These are phyloP conservation scores for Phrynocephalus vlangalii DNA, from an alignment of 2,797 vertebrate species.

Conservation along the genomic window DNA sequence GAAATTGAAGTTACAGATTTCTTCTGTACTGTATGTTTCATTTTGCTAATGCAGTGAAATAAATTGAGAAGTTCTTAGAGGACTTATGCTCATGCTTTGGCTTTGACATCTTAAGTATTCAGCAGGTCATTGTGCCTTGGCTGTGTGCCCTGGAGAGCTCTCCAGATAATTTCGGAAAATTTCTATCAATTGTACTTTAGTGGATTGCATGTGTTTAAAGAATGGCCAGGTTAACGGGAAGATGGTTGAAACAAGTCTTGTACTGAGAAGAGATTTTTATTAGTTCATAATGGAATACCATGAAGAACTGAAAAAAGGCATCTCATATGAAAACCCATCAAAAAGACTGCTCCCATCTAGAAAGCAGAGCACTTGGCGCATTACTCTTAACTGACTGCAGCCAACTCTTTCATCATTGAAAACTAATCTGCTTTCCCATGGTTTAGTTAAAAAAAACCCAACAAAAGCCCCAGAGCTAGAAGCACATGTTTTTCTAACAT, in stretches of 20 bases:
- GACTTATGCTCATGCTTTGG: constrained; percentile 9
- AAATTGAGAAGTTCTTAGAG: constrained; percentile 18
- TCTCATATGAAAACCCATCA: constrained; percentile 40
- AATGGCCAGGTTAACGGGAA: constrained; percentile 56
- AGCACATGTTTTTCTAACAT: constrained; percentile 36
- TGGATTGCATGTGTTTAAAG: constrained; percentile 44
- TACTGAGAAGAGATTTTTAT: constrained; percentile 19
- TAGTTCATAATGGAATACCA: constrained; percentile 31
- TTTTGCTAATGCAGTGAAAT: constrained; percentile 40
- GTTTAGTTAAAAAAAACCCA: constrained; percentile 33
- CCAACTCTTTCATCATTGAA: constrained; percentile 34
- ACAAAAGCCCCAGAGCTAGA: background rate
- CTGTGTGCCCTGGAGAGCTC: constrained; percentile 37
- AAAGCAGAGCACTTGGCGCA: constrained; percentile 34
- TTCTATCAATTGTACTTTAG: constrained; percentile 44
- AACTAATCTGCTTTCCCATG: constrained; percentile 41
- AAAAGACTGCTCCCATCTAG: background rate
- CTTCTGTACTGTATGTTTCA: background rate
- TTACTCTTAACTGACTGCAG: constrained; percentile 43
- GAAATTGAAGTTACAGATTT: constrained; percentile 41
- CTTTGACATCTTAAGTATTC: constrained; percentile 59
- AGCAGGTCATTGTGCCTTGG: constrained; percentile 41
- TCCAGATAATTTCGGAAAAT: constrained; percentile 40
- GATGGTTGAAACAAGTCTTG: constrained; percentile 47
- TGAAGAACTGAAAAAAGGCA: constrained; percentile 33